phyloP scores from a whole-genome alignment of 2,797 vertebrate genomes.

The Xerus rutilus region DNA sequence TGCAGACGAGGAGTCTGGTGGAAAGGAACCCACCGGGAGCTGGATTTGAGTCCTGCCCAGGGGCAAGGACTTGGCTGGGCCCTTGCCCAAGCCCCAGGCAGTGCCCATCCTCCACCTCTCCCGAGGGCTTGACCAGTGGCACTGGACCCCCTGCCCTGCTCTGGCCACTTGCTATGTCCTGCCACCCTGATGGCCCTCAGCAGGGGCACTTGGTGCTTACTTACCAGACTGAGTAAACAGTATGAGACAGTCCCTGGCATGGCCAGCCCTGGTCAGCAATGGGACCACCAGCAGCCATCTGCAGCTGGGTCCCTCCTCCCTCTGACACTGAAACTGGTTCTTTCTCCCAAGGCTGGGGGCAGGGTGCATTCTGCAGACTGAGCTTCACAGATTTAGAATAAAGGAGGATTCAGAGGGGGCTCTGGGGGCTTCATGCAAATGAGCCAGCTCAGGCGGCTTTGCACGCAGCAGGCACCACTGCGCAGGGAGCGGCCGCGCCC shows the following conservation, averaged over 20 bases:
- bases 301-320: neutral
- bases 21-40: no score
- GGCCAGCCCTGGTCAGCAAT: neutral
- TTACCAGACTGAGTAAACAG: neutral
- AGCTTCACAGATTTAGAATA: conserved; percentile 20
- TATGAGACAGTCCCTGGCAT: neutral
- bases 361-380: neutral
- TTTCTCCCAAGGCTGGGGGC: neutral
- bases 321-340: neutral
- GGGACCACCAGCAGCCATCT: neutral
- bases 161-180: neutral
- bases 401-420: conserved; percentile 68
- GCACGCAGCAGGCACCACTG: conserved; percentile 83
- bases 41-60: neutral
- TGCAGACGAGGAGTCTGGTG: neutral
- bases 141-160: neutral
- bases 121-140: neutral
- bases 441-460: conserved; percentile 84
- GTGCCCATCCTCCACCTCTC: neutral
- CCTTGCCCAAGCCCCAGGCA: neutral
- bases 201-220: neutral
- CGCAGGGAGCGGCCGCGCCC: conserved; percentile 68
- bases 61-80: neutral
- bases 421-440: conserved; percentile 84
- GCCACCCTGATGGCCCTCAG: neutral